Conservation (phyloP, 2,113 vertebrate species). For the Hypomesus transpacificus region DNA sequence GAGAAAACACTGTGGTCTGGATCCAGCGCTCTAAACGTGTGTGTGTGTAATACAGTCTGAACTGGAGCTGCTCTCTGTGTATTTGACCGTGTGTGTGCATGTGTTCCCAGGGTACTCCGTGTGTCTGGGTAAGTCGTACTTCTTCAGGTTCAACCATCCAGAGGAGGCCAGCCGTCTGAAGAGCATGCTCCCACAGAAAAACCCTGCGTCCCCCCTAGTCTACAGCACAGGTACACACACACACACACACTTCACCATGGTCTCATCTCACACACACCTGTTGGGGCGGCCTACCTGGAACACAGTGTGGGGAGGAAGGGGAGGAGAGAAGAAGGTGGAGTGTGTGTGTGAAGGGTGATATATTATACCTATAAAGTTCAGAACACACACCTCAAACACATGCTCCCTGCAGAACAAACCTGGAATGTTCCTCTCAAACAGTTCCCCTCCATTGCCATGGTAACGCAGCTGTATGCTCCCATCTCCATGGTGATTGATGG, state of each 20-base stretch:
- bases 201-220: conserved; percentile 67
- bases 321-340: background rate
- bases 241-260: conserved; percentile 2
- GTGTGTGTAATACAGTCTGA: conserved; percentile 3
- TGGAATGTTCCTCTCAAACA: conserved; percentile 35
- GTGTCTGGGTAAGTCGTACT: conserved; percentile 77
- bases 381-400: background rate
- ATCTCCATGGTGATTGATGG: conserved; percentile 53
- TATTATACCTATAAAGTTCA: background rate
- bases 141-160: conserved; percentile 78
- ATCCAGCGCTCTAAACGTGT: conserved; percentile 14
- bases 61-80: background rate
- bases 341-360: background rate
- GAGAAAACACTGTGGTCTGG: conserved; percentile 51
- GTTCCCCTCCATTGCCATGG: conserved; percentile 27
- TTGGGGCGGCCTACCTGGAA: conserved; percentile 21
- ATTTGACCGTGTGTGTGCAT: conserved; percentile 1
- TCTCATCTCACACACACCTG: conserved; percentile 21
- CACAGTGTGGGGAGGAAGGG: conserved; percentile 7
- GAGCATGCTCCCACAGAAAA: conserved; percentile 76
- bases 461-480: conserved; percentile 48
- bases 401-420: background rate
- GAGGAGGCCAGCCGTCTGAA: conserved; percentile 77
- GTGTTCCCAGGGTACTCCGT: conserved; percentile 71
- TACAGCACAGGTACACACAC: conserved; percentile 70